Conservation (phyloP, 2,888 invertebrate genomes). For the Heliconius ismenius region DNA sequence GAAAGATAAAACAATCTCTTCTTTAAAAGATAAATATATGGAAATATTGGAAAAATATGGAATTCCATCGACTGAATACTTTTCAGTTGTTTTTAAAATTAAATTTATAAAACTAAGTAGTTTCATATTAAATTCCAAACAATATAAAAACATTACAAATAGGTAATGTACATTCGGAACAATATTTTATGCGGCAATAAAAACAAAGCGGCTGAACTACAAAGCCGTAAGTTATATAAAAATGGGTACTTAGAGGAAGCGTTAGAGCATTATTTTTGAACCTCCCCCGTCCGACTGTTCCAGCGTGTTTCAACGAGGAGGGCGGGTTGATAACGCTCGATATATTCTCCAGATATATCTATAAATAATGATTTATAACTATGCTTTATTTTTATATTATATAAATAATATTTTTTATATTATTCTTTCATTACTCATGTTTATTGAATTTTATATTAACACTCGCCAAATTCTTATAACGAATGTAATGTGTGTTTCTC, state of each 20-base stretch:
- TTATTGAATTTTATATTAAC: neutral
- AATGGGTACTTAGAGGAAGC: constrained; percentile 25
- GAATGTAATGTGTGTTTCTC: neutral
- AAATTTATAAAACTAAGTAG: neutral
- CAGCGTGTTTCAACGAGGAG: constrained; percentile 26
- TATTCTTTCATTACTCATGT: neutral
- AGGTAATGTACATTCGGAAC: neutral
- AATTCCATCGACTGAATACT: neutral
- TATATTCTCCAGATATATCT: constrained; percentile 20
- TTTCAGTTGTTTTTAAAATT: too few species aligned
- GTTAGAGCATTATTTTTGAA: constrained; percentile 21
- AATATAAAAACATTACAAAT: neutral
- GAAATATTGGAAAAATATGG: neutral
- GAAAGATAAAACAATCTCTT: too few species aligned
- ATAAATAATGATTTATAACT: constrained; percentile 7
- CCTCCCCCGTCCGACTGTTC: constrained; percentile 24
- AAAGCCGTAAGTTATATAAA: constrained; percentile 21
- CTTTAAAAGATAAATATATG: too few species aligned
- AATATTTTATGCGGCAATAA: constrained; percentile 8
- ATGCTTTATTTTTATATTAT: neutral
- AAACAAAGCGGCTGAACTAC: constrained; percentile 7
- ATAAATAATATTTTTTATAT: neutral
- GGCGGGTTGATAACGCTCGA: constrained; percentile 28
- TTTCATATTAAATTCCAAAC: neutral
- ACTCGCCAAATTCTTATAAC: neutral